phyloP scores from a whole-genome alignment of 2,113 vertebrate genomes.

The Meleagris gallopavo region DNA sequence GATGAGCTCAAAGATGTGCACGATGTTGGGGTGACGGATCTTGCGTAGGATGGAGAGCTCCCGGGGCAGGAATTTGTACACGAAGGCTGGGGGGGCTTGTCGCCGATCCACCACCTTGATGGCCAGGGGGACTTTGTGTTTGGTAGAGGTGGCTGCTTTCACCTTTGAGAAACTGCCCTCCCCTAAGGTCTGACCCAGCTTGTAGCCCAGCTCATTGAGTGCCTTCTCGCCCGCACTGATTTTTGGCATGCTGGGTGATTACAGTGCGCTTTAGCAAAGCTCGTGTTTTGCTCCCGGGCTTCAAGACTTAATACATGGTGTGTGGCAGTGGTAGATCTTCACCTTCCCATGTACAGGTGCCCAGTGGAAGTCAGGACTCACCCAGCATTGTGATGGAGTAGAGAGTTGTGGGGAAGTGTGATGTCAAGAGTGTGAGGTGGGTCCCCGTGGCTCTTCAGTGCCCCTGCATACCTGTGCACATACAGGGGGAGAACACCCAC shows the following conservation, averaged over 20 bases:
- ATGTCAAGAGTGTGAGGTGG: background rate
- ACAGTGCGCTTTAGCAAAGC: slow-evolving; percentile 6
- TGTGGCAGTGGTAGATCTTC: slow-evolving; percentile 41
- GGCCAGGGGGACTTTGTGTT: slow-evolving; percentile 77
- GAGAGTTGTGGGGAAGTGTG: background rate
- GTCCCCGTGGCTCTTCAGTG: background rate
- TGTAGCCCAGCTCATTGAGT: slow-evolving; percentile 79
- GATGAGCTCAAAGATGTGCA: slow-evolving; percentile 79
- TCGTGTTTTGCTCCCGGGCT: slow-evolving; percentile 36
- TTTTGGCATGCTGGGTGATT: background rate
- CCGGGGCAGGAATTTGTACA: slow-evolving; percentile 81
- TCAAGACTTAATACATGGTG: slow-evolving; percentile 47
- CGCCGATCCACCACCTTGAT: slow-evolving; percentile 82
- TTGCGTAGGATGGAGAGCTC: slow-evolving; percentile 78
- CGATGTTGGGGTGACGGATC: slow-evolving; percentile 79
- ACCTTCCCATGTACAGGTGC: background rate
- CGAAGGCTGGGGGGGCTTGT: slow-evolving; percentile 62
- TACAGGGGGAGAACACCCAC: rapidly evolving
- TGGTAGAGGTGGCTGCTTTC: slow-evolving; percentile 79
- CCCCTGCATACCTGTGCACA: background rate
- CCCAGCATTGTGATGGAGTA: background rate
- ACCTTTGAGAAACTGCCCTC: slow-evolving; percentile 85
- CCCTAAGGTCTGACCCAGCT: slow-evolving; percentile 71
- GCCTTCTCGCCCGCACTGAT: slow-evolving; percentile 69
- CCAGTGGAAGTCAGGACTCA: background rate